Evolutionary conservation across 2,888 invertebrate genomes (phyloP).

Genomic region (Pristionchus fissidentatus): DNA sequence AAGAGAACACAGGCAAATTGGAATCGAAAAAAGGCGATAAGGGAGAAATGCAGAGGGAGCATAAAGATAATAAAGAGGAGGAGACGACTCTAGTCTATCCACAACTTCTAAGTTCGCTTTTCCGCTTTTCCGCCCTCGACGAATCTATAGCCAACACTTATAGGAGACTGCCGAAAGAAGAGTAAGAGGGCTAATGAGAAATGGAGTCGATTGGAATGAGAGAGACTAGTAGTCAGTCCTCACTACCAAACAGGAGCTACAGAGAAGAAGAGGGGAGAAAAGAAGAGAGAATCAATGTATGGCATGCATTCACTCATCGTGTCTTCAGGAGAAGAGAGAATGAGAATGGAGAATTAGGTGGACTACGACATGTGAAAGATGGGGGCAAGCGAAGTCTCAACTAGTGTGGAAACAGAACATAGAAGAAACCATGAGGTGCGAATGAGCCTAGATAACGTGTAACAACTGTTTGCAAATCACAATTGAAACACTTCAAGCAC

Average conservation of each 20-base stretch:
- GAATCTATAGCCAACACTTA: slow-evolving; percentile 25
- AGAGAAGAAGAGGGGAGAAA: background rate
- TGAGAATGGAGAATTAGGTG: slow-evolving; percentile 17
- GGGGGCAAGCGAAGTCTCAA: background rate
- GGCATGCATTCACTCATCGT: slow-evolving; percentile 29
- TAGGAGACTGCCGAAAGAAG: background rate
- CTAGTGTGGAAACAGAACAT: background rate
- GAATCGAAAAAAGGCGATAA: background rate
- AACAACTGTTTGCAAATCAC: slow-evolving; percentile 31
- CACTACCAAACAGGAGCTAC: slow-evolving; percentile 1
- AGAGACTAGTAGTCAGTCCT: slow-evolving; percentile 16
- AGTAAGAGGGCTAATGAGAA: background rate
- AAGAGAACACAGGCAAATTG: background rate
- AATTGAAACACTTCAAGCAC: slow-evolving; percentile 5
- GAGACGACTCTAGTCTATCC: slow-evolving; percentile 19
- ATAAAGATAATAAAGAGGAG: slow-evolving; percentile 2
- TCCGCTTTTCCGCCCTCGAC: background rate
- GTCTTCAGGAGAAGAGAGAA: background rate
- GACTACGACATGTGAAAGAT: background rate
- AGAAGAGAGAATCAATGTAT: slow-evolving; percentile 26
- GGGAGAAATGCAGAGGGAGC: background rate
- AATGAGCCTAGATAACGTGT: slow-evolving; percentile 3
- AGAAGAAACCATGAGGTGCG: background rate
- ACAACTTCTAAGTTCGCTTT: slow-evolving; percentile 34
- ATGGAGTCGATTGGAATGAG: slow-evolving; percentile 28